Conservation (phyloP, 2,888 invertebrate species). For the Rhyacophila evoluta region DNA sequence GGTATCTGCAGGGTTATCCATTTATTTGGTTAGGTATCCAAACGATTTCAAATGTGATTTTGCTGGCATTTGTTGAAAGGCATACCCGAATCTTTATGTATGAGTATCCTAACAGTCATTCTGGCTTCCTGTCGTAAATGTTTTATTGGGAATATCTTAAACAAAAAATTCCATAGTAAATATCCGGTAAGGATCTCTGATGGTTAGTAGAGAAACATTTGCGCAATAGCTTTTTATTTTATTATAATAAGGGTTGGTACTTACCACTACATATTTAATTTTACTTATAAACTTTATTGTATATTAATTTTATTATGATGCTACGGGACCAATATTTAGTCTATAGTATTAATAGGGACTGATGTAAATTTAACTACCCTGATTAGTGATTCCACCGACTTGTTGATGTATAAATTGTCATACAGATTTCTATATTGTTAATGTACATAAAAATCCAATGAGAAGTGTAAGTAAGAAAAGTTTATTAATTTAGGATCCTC, state of each 20-base stretch:
- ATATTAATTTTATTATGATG: slow-evolving; percentile 25
- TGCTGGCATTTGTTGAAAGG: too few species aligned
- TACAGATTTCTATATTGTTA: slow-evolving; percentile 35
- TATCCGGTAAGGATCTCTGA: too few species aligned
- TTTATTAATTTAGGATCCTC: slow-evolving; percentile 34
- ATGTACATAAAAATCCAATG: slow-evolving; percentile 35
- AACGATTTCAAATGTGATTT: too few species aligned
- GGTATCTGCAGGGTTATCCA: too few species aligned
- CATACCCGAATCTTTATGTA: too few species aligned
- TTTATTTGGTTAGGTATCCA: too few species aligned
- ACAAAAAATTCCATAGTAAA: too few species aligned
- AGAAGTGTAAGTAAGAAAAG: slow-evolving; percentile 29
- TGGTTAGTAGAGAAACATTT: neutral
- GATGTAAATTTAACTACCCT: slow-evolving; percentile 40
- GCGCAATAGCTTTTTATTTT: neutral
- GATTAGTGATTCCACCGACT: slow-evolving; percentile 46
- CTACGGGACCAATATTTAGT: slow-evolving; percentile 25
- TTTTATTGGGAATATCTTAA: too few species aligned
- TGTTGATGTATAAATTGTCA: slow-evolving; percentile 43
- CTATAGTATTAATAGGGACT: slow-evolving; percentile 30
- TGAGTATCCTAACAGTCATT: too few species aligned
- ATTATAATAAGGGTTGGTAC: neutral
- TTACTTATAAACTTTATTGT: slow-evolving; percentile 25
- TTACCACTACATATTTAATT: slow-evolving; percentile 1
- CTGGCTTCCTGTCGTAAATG: too few species aligned